phyloP scores from a whole-genome alignment of 2,113 vertebrate genomes.

The Cololabis saira region DNA sequence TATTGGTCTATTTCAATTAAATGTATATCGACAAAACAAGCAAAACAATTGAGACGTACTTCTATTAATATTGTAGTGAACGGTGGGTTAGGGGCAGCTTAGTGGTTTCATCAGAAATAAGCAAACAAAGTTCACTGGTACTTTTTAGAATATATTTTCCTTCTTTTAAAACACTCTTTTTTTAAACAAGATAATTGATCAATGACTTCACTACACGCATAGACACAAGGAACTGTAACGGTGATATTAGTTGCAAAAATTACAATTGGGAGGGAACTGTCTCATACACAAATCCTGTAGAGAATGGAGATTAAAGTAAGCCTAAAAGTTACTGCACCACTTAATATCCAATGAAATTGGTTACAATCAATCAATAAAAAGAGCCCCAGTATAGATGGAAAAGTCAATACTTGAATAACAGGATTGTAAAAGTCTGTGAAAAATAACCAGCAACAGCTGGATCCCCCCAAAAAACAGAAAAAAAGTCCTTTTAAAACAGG shows the following conservation, averaged over 20 bases:
- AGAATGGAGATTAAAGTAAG: slow-evolving; percentile 32
- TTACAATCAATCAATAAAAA: slow-evolving; percentile 1
- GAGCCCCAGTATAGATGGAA: too few species aligned
- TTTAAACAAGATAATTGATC: too few species aligned
- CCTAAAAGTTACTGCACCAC: slow-evolving; percentile 23
- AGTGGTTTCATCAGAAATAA: too few species aligned
- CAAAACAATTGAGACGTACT: background rate
- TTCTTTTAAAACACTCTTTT: too few species aligned
- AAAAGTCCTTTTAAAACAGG: background rate
- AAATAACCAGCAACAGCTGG: background rate
- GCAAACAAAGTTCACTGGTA: too few species aligned
- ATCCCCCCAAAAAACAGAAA: background rate
- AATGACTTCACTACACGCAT: too few species aligned
- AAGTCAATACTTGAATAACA: background rate
- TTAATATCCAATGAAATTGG: slow-evolving; percentile 26
- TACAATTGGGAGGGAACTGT: background rate
- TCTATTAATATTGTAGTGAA: too few species aligned
- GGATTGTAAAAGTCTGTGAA: too few species aligned
- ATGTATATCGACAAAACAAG: slow-evolving; percentile 30
- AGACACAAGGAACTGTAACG: too few species aligned
- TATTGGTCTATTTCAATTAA: slow-evolving; percentile 1
- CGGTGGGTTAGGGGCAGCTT: too few species aligned
- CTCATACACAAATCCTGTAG: background rate
- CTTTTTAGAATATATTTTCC: too few species aligned
- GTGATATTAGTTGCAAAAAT: too few species aligned